phyloP scores from a whole-genome alignment of 1,140 invertebrate genomes.

The Drosophila sulfurigaster region DNA sequence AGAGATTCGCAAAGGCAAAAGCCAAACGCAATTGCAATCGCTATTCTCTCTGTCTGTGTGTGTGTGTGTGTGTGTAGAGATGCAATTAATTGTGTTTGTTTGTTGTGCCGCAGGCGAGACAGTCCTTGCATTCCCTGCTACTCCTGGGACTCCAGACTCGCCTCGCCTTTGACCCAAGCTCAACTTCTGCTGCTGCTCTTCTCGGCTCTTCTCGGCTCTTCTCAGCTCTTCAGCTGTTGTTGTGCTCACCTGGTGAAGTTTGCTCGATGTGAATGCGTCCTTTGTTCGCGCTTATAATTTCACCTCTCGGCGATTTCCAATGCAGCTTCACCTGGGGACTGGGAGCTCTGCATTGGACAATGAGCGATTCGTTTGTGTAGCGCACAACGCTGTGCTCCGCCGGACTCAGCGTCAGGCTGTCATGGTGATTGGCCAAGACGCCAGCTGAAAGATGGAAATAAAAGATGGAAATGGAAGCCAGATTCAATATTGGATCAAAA shows the following conservation, averaged over 20 bases:
- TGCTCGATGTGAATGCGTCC: slow-evolving; percentile 85
- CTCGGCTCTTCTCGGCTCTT: too few species aligned
- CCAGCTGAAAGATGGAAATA: slow-evolving; percentile 49
- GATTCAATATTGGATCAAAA: slow-evolving; percentile 12
- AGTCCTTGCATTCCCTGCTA: slow-evolving; percentile 3
- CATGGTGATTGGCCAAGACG: slow-evolving; percentile 70
- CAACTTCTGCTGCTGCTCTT: slow-evolving; percentile 3
- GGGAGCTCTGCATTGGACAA: slow-evolving; percentile 81
- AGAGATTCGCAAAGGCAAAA: slow-evolving; percentile 48
- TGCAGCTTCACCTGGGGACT: slow-evolving; percentile 69
- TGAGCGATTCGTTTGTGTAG: slow-evolving; percentile 84
- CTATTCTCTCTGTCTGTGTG: neutral
- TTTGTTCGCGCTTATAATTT: slow-evolving; percentile 77
- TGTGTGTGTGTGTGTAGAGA: slow-evolving; percentile 27
- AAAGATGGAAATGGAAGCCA: slow-evolving; percentile 3
- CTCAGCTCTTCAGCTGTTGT: too few species aligned
- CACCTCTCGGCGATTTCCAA: slow-evolving; percentile 84
- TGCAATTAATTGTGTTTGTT: slow-evolving; percentile 82
- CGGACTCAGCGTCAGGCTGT: slow-evolving; percentile 71
- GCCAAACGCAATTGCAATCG: slow-evolving; percentile 9
- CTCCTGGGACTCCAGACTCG: too few species aligned
- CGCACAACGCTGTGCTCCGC: slow-evolving; percentile 79
- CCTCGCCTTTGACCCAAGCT: slow-evolving; percentile 15
- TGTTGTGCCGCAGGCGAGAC: slow-evolving; percentile 51
- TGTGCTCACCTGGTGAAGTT: slow-evolving; percentile 52